These are phyloP conservation scores for Sitta europaea DNA, from an alignment of 2,113 vertebrate genomes.

Conservation along the genomic window DNA sequence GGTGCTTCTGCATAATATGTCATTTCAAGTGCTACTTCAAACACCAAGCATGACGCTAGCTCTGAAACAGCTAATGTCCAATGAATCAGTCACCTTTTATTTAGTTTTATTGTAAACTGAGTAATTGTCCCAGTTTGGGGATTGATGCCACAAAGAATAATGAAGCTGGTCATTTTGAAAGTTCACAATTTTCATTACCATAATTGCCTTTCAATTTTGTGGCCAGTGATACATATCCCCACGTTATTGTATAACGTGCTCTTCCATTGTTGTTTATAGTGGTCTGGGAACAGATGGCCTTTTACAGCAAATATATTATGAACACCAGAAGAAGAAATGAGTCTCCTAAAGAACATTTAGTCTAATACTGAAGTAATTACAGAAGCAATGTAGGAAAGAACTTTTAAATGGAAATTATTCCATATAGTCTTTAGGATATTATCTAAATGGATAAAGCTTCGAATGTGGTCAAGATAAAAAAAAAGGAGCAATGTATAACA, in stretches of 20 bases:
- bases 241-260: not conserved
- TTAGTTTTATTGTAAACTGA: conserved; percentile 38
- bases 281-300: conserved; percentile 34
- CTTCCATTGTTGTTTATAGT: conserved; percentile 40
- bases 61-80: not conserved
- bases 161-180: conserved; percentile 33
- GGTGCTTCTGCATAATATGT: not conserved
- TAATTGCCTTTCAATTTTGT: conserved; percentile 38
- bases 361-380: conserved; percentile 36
- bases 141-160: not conserved
- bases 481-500: not conserved
- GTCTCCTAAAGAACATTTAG: conserved; percentile 23
- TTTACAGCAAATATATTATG: conserved; percentile 33
- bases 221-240: conserved; percentile 22
- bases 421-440: not conserved
- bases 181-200: conserved; percentile 41
- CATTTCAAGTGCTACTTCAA: not conserved
- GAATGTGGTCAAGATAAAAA: not conserved
- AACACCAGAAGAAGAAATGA: conserved; percentile 28
- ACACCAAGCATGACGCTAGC: not conserved
- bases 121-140: conserved; percentile 7
- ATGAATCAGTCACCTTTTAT: conserved; percentile 11
- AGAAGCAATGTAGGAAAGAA: not conserved
- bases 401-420: not conserved
- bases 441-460: not conserved